Evolutionary conservation across 2,797 vertebrate species (phyloP).

Genomic region (Cynopterus sphinx): DNA sequence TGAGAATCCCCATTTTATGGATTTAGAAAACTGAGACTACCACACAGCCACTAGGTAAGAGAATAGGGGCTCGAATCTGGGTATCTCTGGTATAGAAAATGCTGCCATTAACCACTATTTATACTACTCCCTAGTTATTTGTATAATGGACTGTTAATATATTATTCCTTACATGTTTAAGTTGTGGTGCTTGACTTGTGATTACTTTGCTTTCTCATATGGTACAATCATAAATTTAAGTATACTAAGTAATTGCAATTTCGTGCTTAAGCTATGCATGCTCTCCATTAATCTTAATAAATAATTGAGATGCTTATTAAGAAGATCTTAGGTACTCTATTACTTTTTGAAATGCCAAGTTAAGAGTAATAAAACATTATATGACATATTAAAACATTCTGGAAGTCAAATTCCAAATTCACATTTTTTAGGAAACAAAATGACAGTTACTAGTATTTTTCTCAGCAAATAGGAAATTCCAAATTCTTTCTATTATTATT

Average conservation of each 20-base stretch:
- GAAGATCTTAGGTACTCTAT: slow-evolving; percentile 21
- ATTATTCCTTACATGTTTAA: background rate
- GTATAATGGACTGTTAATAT: background rate
- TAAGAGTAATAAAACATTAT: slow-evolving; percentile 25
- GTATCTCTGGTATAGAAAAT: background rate
- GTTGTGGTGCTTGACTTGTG: background rate
- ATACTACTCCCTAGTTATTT: background rate
- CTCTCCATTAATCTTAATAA: slow-evolving; percentile 61
- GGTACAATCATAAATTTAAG: slow-evolving; percentile 19
- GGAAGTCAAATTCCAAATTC: slow-evolving; percentile 35
- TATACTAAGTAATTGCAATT: slow-evolving; percentile 36
- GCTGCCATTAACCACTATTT: background rate
- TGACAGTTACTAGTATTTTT: background rate
- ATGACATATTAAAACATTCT: slow-evolving; percentile 41
- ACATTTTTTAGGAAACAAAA: slow-evolving; percentile 33
- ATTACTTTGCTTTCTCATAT: slow-evolving; percentile 23
- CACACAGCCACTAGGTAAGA: background rate
- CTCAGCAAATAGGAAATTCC: background rate
- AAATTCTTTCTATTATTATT: background rate
- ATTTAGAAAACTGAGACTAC: slow-evolving; percentile 19
- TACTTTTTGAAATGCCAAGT: slow-evolving; percentile 59
- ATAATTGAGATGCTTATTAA: slow-evolving; percentile 51
- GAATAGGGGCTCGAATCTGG: background rate
- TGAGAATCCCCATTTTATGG: background rate
- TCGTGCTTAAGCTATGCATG: background rate